Percentiles rank a stretch among this genome's conserved stretches.
Evolutionary conservation across 1,140 invertebrate genomes (phyloP).

Genomic region (Brachionus calyciflorus): DNA sequence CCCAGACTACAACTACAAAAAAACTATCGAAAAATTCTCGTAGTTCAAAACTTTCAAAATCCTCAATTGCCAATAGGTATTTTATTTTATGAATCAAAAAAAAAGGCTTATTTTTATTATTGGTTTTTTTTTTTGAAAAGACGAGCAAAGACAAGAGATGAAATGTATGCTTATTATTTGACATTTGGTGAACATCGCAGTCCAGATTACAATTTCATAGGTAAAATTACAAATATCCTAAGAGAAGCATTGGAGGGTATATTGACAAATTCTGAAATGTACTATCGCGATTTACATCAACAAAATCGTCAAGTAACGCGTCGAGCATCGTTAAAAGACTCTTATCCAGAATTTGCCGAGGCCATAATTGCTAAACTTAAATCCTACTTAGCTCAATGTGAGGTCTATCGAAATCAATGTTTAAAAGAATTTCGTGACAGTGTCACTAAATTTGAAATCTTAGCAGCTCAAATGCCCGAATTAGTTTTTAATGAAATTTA

Average conservation of each 20-base stretch:
- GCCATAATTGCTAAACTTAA: constrained; percentile 55
- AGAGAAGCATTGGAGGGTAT: constrained; percentile 55
- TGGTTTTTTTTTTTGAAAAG: not conserved
- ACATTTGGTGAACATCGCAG: constrained; percentile 45
- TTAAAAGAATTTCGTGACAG: constrained; percentile 52
- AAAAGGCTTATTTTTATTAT: not conserved
- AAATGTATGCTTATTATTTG: constrained; percentile 45
- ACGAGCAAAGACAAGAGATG: constrained; percentile 46
- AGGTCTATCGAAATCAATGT: constrained; percentile 59
- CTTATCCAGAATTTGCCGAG: constrained; percentile 57
- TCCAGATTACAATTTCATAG: constrained; percentile 50
- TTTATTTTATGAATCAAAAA: not conserved
- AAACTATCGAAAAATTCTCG: constrained; percentile 17
- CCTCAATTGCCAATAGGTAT: not conserved
- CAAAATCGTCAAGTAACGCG: constrained; percentile 55
- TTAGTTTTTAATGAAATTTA: constrained; percentile 20
- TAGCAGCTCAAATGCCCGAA: not conserved
- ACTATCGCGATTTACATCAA: constrained; percentile 55
- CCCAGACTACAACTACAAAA: constrained; percentile 10
- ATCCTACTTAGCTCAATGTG: constrained; percentile 57
- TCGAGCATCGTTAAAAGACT: constrained; percentile 58
- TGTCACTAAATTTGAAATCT: constrained; percentile 29
- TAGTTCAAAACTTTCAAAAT: constrained; percentile 21
- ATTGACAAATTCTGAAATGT: constrained; percentile 53
- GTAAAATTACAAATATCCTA: constrained; percentile 51